Conservation (phyloP, 2,888 invertebrate genomes). For the Schizaphis graminum region DNA sequence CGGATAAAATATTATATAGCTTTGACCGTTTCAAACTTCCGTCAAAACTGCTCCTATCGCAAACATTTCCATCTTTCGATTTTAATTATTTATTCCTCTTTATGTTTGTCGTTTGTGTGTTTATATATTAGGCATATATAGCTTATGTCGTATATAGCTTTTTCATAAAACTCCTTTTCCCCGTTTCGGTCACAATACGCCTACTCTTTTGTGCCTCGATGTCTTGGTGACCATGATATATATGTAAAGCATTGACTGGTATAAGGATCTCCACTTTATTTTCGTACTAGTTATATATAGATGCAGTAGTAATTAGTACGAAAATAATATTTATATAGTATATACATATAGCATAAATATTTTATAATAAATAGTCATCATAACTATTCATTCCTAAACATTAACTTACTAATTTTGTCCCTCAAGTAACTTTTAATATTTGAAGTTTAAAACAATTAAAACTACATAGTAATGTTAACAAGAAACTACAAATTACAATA, state of each 20-base stretch:
- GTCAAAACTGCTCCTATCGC: neutral
- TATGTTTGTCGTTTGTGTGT: neutral
- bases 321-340: neutral
- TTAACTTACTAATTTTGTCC: neutral
- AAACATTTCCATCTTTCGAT: slow-evolving; percentile 33
- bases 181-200: neutral
- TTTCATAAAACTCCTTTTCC: neutral
- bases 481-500: neutral
- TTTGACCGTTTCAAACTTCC: slow-evolving; percentile 11
- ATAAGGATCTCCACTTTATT: neutral
- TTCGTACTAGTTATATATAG: neutral
- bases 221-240: neutral
- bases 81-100: slow-evolving; percentile 43
- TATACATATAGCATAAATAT: too few relatives aligned
- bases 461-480: neutral
- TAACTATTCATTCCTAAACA: neutral
- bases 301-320: neutral
- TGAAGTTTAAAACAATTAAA: neutral
- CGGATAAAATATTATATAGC: slow-evolving; percentile 32
- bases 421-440: neutral
- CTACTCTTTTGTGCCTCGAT: neutral
- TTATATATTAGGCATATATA: neutral
- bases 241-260: too few relatives aligned
- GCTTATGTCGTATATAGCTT: neutral
- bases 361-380: neutral